These are phyloP conservation scores for Nysson spinosus DNA, from an alignment of 2,888 invertebrate genomes.

Conservation along the genomic window DNA sequence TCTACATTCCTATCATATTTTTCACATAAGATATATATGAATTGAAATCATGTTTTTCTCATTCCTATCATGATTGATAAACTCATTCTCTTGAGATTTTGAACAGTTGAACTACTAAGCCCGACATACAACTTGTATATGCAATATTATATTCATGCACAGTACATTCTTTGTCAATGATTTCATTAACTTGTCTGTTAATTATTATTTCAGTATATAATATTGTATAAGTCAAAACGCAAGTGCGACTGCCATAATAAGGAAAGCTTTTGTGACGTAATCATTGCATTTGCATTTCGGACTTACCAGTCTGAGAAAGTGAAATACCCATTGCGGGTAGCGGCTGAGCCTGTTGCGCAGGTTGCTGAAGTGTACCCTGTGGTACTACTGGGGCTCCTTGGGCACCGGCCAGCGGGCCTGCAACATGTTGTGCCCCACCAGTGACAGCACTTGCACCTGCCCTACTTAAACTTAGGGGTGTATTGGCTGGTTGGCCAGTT, in stretches of 20 bases:
- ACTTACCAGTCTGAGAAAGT: slow-evolving; percentile 66
- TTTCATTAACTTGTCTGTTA: too few species aligned
- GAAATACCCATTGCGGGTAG: slow-evolving; percentile 67
- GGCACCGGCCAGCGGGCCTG: slow-evolving; percentile 68
- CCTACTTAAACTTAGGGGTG: slow-evolving; percentile 65
- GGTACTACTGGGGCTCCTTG: slow-evolving; percentile 72
- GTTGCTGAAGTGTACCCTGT: slow-evolving; percentile 70
- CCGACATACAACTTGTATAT: too few species aligned
- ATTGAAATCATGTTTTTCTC: not conserved
- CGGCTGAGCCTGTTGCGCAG: slow-evolving; percentile 68
- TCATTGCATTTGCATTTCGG: not conserved
- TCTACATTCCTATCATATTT: too few species aligned
- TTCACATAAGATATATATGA: too few species aligned
- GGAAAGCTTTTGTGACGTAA: not conserved
- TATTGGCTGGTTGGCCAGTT: slow-evolving; percentile 58
- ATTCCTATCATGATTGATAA: too few species aligned
- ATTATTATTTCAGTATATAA: too few species aligned
- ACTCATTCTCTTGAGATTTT: too few species aligned
- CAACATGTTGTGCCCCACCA: slow-evolving; percentile 69
- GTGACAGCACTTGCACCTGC: slow-evolving; percentile 68
- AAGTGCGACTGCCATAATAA: too few species aligned
- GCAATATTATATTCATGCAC: too few species aligned
- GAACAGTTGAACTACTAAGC: too few species aligned
- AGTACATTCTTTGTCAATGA: too few species aligned
- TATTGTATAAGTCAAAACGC: too few species aligned